Percentiles rank a stretch among this genome's conserved stretches.
phyloP scores from a whole-genome alignment of 2,888 invertebrate genomes.

The Autographa pulchrina region DNA sequence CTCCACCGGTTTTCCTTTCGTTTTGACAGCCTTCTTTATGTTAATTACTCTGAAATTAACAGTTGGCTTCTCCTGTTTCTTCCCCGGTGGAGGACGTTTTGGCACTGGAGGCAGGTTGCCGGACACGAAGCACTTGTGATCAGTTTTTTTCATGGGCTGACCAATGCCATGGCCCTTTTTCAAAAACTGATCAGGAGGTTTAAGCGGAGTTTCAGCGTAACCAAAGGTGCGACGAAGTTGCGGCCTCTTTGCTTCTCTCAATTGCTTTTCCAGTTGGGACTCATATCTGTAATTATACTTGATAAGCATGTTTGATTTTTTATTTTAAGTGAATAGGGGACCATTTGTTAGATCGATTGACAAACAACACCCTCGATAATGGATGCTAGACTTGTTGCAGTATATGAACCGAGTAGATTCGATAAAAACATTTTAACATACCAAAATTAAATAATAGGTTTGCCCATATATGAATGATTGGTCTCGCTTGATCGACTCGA shows the following conservation, averaged over 20 bases:
- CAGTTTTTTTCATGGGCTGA: slow-evolving; percentile 78
- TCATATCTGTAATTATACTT: slow-evolving; percentile 77
- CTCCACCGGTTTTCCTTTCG: slow-evolving; percentile 88
- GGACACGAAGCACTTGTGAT: slow-evolving; percentile 78
- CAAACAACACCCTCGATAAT: not conserved
- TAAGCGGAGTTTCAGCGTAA: slow-evolving; percentile 90
- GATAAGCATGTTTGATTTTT: not conserved
- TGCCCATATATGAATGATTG: too few species aligned
- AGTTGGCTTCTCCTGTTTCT: slow-evolving; percentile 73
- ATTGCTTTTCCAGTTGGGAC: slow-evolving; percentile 85
- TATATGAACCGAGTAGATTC: not conserved
- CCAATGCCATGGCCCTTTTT: slow-evolving; percentile 90
- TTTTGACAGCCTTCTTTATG: slow-evolving; percentile 88
- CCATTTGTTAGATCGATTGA: not conserved
- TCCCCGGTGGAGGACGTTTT: slow-evolving; percentile 74
- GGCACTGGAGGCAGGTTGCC: slow-evolving; percentile 86
- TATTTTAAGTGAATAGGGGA: too few species aligned
- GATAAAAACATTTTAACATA: not conserved
- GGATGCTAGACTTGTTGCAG: not conserved
- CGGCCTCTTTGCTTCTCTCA: slow-evolving; percentile 80
- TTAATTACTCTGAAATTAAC: slow-evolving; percentile 90
- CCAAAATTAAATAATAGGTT: too few species aligned
- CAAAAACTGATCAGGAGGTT: slow-evolving; percentile 90
- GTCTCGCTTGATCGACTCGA: too few species aligned
- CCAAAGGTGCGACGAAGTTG: slow-evolving; percentile 91